Base-by-base conservation (phyloP, 2,888 invertebrate species). In the Eutolmus rufibarbis region DNA sequence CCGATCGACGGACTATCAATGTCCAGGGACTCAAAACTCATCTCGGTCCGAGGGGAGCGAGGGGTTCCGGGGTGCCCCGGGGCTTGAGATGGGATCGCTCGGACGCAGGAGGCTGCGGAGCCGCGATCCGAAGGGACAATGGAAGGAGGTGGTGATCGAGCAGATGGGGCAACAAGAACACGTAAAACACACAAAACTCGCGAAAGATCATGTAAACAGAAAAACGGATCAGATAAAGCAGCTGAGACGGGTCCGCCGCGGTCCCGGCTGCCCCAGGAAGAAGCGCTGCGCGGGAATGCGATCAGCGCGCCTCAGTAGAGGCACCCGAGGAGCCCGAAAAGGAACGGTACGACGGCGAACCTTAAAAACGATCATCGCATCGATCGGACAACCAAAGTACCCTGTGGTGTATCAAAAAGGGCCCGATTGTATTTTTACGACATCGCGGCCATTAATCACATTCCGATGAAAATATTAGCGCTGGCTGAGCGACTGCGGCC, bases 381-480 rank as follows among this genome's bases (percentile, higher is more conserved):
- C 74, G 87, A 76, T 74, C 79, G 74, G 66, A 87, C 79, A 86
- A 56, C 82, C 82, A 87, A 87, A 89, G 88, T 87, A 89, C 88
- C 90, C 90, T 89, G 89, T 89, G 90, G 90, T 89, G 90, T 88
- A 88, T 88, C 87, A 88, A 88, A 88, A 88, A 88, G 84, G 31
- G 88, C 88, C 51, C 89, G 89, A 89, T 89, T 89, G 89, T 89
- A 89, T 89, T 89, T 89, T 89, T 88, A 90, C 89, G 90, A 89
- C 89, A 90, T 90, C 89, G 88, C 88, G 87, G 89, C 89, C 89
- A 90, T 90, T 90, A 90, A 90, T 90, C 89, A 90, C 89, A 89
- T 90, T 90, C 89, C 89, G 90, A 90, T 90, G 90, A 90, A 90
- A 90, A 90, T 90, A 90, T 90, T 90, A 90, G 87, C 85, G 87